Evolutionary conservation across 1,140 invertebrate genomes (phyloP).

Genomic region (Alviniconcha marisindica): DNA sequence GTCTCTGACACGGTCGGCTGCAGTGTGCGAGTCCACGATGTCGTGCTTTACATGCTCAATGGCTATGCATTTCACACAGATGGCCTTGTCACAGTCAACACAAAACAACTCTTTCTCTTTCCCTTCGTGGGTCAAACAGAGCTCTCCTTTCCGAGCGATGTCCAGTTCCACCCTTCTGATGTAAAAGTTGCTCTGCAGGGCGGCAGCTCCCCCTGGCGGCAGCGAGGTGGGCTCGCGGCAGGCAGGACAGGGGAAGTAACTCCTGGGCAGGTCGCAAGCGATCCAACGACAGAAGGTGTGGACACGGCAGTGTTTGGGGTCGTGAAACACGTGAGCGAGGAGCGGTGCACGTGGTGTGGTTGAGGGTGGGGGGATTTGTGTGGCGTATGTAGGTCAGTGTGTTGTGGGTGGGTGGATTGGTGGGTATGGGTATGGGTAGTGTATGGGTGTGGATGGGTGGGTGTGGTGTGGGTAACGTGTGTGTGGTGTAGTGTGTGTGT

Average conservation of each 20-base stretch:
- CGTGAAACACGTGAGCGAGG: no score
- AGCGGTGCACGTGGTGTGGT: no score
- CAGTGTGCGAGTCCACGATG: neutral
- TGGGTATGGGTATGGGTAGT: no score
- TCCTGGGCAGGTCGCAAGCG: neutral
- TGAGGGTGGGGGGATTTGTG: no score
- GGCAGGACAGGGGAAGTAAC: no score
- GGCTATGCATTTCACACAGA: neutral
- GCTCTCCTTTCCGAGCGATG: neutral
- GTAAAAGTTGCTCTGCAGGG: constrained; percentile 21
- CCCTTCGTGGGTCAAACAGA: neutral
- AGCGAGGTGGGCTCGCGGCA: neutral
- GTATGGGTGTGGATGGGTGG: no score
- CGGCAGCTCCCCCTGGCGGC: neutral
- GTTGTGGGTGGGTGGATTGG: no score
- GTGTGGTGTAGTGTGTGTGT: no score
- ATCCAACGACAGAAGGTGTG: neutral
- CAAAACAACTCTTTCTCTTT: neutral
- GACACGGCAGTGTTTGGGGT: constrained; percentile 1
- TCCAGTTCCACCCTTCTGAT: neutral
- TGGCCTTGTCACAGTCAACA: neutral
- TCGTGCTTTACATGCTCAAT: neutral
- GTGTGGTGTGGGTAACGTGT: no score
- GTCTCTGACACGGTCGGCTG: no score
- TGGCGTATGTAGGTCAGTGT: no score